phyloP scores from a whole-genome alignment of 2,888 invertebrate species.

The Reticulitermes lucifugus region DNA sequence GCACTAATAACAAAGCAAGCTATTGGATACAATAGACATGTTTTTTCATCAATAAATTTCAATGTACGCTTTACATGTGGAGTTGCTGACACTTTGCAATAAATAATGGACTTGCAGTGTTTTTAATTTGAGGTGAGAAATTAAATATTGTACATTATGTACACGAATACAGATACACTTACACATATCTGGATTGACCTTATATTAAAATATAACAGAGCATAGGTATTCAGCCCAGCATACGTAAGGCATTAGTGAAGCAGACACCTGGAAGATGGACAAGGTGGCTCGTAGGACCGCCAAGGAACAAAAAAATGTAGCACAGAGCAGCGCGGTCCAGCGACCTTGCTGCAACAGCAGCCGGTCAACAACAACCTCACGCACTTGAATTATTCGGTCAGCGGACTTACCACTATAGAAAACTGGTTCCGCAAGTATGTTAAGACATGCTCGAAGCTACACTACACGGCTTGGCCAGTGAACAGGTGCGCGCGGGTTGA shows the following conservation, averaged over 20 bases:
- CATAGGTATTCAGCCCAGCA: no score
- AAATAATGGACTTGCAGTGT: no score
- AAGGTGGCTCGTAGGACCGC: not conserved
- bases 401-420: constrained; percentile 1
- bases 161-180: no score
- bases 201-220: no score
- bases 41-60: no score
- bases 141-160: no score
- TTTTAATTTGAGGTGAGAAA: no score
- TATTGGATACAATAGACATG: no score
- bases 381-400: constrained; percentile 38
- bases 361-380: constrained; percentile 8
- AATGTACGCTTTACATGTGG: no score
- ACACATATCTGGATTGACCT: no score
- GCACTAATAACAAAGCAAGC: no score
- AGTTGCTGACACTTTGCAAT: no score
- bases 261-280: not conserved
- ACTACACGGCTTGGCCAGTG: not conserved
- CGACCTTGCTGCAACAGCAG: constrained; percentile 34
- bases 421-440: constrained; percentile 15
- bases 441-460: not conserved
- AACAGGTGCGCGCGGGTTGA: not conserved
- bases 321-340: constrained; percentile 12
- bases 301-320: not conserved
- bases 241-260: not conserved